These are phyloP conservation scores for Drosophila santomea DNA, from an alignment of 1,140 invertebrate genomes.

Conservation along the genomic window DNA sequence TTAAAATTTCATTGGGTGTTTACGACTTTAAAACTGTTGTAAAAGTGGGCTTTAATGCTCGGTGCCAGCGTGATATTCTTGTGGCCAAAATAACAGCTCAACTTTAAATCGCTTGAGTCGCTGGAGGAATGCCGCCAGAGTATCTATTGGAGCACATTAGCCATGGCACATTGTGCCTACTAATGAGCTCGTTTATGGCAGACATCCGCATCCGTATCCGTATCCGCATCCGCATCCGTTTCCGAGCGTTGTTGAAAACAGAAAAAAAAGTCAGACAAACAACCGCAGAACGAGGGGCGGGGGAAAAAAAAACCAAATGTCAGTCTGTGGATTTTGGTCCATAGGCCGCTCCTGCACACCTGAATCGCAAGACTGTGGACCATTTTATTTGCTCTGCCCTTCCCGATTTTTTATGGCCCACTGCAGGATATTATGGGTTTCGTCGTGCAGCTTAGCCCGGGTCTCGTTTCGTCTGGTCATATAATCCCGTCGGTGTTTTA, in stretches of 20 bases:
- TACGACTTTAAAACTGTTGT: conserved; percentile 71
- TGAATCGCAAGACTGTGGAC: conserved; percentile 26
- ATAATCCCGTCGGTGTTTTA: conserved; percentile 29
- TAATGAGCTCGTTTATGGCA: conserved; percentile 70
- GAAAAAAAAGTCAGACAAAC: conserved; percentile 17
- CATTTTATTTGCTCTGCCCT: conserved; percentile 38
- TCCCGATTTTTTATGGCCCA: conserved; percentile 32
- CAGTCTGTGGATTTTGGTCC: conserved; percentile 36
- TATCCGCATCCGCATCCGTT: conserved; percentile 33
- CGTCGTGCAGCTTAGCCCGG: conserved; percentile 26
- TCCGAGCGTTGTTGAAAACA: conserved; percentile 29
- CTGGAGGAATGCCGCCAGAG: conserved; percentile 33
- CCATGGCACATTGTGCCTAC: conserved; percentile 65
- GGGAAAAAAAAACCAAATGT: conserved; percentile 16
- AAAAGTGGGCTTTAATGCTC: conserved; percentile 54
- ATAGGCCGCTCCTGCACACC: conserved; percentile 26
- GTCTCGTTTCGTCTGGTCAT: conserved; percentile 20
- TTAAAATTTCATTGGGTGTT: conserved; percentile 77
- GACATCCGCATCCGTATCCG: conserved; percentile 64
- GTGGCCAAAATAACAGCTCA: conserved; percentile 64
- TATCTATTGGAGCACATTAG: conserved; percentile 47
- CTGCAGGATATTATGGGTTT: conserved; percentile 43
- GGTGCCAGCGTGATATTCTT: conserved; percentile 9
- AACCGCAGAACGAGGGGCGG: background rate
- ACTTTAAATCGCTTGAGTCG: conserved; percentile 21